These are phyloP conservation scores for Drosophila borealis DNA, from an alignment of 2,888 invertebrate genomes.

Conservation along the genomic window DNA sequence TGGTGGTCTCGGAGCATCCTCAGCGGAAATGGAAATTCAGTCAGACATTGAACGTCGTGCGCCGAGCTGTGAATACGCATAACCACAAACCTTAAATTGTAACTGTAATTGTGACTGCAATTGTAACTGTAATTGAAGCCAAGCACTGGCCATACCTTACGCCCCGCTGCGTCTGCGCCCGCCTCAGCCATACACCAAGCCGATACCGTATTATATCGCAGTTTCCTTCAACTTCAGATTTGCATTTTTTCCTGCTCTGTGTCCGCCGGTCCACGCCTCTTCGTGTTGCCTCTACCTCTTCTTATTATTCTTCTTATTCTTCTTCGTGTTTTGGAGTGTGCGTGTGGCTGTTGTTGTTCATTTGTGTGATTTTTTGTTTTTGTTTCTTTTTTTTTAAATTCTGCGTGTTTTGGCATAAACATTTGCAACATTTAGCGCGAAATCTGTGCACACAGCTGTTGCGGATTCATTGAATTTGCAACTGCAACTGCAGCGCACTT, in stretches of 20 bases:
- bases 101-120: conserved; percentile 2
- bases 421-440: conserved; percentile 37
- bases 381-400: conserved; percentile 2
- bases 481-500: conserved; percentile 24
- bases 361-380: conserved; percentile 3
- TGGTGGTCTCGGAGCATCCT: conserved; percentile 60
- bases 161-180: neutral
- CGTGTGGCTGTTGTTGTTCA: neutral
- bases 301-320: neutral
- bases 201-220: neutral
- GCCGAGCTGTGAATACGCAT: conserved; percentile 54
- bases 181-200: neutral
- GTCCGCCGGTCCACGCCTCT: conserved; percentile 7
- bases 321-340: neutral
- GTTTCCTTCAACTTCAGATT: conserved; percentile 1
- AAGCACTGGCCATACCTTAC: conserved; percentile 12
- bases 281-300: neutral
- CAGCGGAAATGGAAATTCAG: conserved; percentile 72
- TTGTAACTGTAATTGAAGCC: neutral
- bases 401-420: conserved; percentile 47
- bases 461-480: conserved; percentile 32
- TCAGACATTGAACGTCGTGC: conserved; percentile 69
- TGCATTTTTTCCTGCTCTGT: neutral
- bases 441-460: conserved; percentile 39
- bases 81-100: conserved; percentile 14